Evolutionary conservation across 2,113 vertebrate species (phyloP).

Genomic region (Brachypteracias leptosomus): DNA sequence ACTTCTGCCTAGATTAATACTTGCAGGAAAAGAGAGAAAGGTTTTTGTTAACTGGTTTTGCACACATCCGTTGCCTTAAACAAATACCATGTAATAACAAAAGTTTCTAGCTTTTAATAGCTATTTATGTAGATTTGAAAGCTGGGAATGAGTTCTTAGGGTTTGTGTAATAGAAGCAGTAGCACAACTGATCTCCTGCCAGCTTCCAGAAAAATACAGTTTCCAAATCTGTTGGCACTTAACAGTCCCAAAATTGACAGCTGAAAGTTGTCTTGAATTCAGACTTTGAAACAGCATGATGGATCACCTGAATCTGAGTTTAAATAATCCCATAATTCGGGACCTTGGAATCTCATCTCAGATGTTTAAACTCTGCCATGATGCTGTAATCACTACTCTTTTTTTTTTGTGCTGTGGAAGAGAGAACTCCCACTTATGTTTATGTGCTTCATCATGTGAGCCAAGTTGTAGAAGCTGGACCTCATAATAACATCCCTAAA

Average conservation of each 20-base stretch:
- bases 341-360: neutral
- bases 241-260: neutral
- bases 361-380: neutral
- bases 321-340: neutral
- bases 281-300: neutral
- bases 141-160: neutral
- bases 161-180: neutral
- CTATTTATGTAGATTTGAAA: neutral
- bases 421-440: neutral
- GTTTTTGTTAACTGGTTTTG: neutral
- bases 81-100: neutral
- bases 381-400: neutral
- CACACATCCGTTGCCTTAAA: neutral
- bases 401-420: neutral
- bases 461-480: neutral
- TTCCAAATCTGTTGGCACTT: neutral
- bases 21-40: neutral
- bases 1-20: neutral
- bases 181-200: neutral
- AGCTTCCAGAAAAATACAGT: neutral
- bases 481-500: neutral
- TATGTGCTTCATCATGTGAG: neutral
- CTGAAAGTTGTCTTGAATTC: neutral
- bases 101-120: neutral
- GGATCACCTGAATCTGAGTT: neutral